These are phyloP conservation scores for Ptilonorhynchus violaceus DNA, from an alignment of 2,113 vertebrate genomes.

Conservation along the genomic window DNA sequence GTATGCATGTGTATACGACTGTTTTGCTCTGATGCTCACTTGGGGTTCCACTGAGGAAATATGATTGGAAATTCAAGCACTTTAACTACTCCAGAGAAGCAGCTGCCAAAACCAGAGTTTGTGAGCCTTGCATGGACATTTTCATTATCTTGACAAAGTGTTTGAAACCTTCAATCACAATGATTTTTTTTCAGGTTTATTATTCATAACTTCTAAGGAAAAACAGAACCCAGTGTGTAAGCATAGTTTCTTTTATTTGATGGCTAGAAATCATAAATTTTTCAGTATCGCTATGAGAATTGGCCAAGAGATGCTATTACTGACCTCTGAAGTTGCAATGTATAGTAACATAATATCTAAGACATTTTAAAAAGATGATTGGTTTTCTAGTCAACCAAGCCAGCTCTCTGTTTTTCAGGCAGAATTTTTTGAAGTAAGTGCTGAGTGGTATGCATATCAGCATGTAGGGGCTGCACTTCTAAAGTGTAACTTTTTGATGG, in stretches of 20 bases:
- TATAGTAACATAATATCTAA: neutral
- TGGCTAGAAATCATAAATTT: neutral
- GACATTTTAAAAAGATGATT: neutral
- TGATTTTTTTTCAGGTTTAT: neutral
- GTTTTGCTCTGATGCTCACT: neutral
- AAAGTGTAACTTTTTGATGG: neutral
- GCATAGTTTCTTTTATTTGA: neutral
- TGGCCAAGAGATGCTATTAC: neutral
- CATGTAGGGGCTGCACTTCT: neutral
- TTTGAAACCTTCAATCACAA: neutral
- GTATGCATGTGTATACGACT: neutral
- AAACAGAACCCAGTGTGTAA: neutral
- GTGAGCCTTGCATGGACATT: neutral
- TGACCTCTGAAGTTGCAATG: neutral
- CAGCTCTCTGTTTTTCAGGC: neutral
- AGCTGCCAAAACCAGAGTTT: neutral
- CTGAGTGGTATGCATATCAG: neutral
- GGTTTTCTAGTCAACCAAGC: neutral
- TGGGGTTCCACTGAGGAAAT: neutral
- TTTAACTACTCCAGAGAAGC: neutral
- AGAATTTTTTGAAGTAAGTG: neutral
- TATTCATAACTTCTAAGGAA: neutral
- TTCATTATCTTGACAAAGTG: neutral
- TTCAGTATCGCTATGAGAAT: neutral
- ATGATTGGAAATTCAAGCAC: neutral